Evolutionary conservation across 1,140 invertebrate species (phyloP).

Genomic region (Parasteatoda tepidariorum): DNA sequence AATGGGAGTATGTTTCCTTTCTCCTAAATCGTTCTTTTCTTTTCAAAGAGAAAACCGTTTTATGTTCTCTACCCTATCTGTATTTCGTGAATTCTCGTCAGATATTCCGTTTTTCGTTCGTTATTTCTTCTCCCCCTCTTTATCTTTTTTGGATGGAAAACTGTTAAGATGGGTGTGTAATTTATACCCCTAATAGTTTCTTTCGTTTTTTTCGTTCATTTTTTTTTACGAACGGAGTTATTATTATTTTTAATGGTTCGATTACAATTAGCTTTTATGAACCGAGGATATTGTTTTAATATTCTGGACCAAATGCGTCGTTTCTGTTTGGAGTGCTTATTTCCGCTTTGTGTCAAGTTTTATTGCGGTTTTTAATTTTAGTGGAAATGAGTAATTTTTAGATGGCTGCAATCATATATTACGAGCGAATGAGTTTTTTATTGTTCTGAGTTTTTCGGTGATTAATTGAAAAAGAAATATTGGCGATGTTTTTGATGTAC

Average conservation of each 20-base stretch:
- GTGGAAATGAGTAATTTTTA: background rate
- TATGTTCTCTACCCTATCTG: background rate
- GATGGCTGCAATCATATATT: too few species aligned
- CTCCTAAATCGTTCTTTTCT: slow-evolving; percentile 46
- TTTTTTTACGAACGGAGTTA: slow-evolving; percentile 3
- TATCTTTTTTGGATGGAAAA: background rate
- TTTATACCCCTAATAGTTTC: background rate
- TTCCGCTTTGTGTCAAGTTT: background rate
- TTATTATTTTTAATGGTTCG: slow-evolving; percentile 15
- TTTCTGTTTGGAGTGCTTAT: background rate
- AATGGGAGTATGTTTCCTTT: slow-evolving; percentile 53
- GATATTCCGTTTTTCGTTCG: background rate
- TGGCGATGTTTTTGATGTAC: too few species aligned
- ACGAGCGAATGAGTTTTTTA: too few species aligned
- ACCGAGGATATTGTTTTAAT: slow-evolving; percentile 20
- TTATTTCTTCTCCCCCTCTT: background rate
- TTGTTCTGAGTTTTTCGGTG: too few species aligned
- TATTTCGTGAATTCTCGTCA: background rate
- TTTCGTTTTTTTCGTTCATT: background rate
- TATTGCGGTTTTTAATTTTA: background rate
- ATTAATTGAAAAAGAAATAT: too few species aligned
- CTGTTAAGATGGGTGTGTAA: slow-evolving; percentile 3
- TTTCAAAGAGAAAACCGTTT: slow-evolving; percentile 19
- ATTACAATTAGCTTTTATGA: slow-evolving; percentile 16
- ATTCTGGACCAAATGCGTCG: background rate